Percentiles rank a stretch among this genome's conserved stretches.
Conservation (phyloP, 1,140 invertebrate genomes). For the Dolichoris vasculosae region DNA sequence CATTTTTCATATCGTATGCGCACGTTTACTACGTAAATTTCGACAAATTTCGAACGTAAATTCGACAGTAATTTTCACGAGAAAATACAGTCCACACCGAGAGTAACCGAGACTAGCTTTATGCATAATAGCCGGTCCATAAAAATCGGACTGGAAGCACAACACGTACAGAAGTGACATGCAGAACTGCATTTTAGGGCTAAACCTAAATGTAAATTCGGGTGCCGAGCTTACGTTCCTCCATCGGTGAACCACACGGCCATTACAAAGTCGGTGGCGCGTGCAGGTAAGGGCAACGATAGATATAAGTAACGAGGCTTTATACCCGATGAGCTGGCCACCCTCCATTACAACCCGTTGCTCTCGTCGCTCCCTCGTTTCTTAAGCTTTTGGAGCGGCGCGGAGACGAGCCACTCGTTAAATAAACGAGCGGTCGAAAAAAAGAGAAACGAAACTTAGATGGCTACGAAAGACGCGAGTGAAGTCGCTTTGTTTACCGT, state of each 20-base stretch:
- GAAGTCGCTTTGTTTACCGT: constrained; percentile 56
- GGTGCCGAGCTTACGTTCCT: background rate
- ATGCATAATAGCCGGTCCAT: constrained; percentile 3
- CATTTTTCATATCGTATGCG: too few species aligned
- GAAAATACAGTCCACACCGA: background rate
- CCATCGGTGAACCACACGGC: constrained; percentile 43
- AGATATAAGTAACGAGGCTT: constrained; percentile 56
- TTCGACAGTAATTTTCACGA: background rate
- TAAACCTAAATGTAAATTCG: constrained; percentile 31
- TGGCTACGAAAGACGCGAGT: background rate
- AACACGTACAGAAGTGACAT: background rate
- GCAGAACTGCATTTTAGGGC: background rate
- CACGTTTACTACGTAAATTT: background rate
- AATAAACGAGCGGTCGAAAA: constrained; percentile 11
- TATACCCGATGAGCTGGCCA: background rate
- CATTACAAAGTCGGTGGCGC: constrained; percentile 48
- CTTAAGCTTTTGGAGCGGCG: background rate
- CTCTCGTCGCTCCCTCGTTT: constrained; percentile 15
- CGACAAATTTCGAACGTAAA: background rate
- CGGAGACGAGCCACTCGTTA: too few species aligned
- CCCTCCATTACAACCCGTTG: background rate
- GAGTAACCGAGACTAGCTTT: background rate
- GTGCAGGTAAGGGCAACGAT: background rate
- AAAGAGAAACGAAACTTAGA: background rate
- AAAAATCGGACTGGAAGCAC: constrained; percentile 15